phyloP scores from a whole-genome alignment of 1,140 invertebrate species.

The Musca vetustissima region DNA sequence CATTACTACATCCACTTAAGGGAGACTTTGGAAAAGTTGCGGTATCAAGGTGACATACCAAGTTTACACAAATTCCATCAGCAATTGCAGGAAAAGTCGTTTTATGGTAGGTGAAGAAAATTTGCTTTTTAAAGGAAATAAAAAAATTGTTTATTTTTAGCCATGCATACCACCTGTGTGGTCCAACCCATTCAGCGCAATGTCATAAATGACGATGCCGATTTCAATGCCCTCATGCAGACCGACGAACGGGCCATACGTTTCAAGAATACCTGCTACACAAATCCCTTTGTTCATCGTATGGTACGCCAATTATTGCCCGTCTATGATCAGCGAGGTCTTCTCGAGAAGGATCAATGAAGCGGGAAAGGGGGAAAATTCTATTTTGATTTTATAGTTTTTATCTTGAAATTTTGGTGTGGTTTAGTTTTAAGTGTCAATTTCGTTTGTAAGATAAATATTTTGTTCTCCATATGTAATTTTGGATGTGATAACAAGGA shows the following conservation, averaged over 20 bases:
- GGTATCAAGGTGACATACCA: conserved; percentile 38
- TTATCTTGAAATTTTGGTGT: neutral
- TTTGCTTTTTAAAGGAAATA: neutral
- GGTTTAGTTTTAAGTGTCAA: neutral
- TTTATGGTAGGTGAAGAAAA: conserved; percentile 40
- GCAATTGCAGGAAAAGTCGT: conserved; percentile 41
- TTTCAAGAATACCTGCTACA: conserved; percentile 44
- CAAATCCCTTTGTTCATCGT: conserved; percentile 34
- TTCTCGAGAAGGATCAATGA: conserved; percentile 46
- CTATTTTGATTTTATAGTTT: neutral
- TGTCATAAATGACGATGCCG: conserved; percentile 46
- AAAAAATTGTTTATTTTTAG: conserved; percentile 29
- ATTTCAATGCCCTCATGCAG: conserved; percentile 48
- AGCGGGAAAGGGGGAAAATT: neutral
- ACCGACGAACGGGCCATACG: conserved; percentile 40
- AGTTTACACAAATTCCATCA: conserved; percentile 44
- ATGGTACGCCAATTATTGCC: conserved; percentile 39
- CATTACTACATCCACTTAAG: conserved; percentile 40
- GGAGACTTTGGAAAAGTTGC: conserved; percentile 38
- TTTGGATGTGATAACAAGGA: no score
- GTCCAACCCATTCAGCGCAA: conserved; percentile 44
- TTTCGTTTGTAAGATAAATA: no score
- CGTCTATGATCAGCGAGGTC: conserved; percentile 38
- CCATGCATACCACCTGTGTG: conserved; percentile 38
- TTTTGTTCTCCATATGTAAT: no score